These are phyloP conservation scores for Willisornis vidua DNA, from an alignment of 2,113 vertebrate species.

Conservation along the genomic window DNA sequence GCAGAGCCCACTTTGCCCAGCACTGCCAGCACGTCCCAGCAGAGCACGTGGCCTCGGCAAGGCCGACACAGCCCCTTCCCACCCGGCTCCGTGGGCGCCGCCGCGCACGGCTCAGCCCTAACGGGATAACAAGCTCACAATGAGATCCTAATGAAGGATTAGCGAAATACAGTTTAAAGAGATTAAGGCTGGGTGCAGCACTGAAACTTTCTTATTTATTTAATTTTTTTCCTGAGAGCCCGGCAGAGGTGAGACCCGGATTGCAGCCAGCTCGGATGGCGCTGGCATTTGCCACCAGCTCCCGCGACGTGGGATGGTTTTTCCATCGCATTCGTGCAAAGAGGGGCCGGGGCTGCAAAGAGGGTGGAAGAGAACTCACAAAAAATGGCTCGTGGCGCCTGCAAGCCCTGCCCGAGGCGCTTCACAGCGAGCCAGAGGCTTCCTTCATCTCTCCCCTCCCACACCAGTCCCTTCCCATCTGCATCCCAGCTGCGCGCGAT, in stretches of 20 bases:
- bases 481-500: not conserved
- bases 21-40: rapidly evolving
- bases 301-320: rapidly evolving
- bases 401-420: not conserved
- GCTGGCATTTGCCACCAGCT: rapidly evolving
- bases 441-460: not conserved
- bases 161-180: constrained; percentile 11
- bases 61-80: not conserved
- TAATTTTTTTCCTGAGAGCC: not conserved
- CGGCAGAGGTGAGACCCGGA: not conserved
- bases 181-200: constrained; percentile 36
- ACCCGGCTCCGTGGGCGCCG: rapidly evolving
- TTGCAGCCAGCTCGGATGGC: not conserved
- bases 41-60: not conserved
- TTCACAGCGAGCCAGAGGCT: not conserved
- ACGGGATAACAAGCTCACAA: constrained; percentile 61
- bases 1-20: not conserved
- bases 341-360: not conserved
- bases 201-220: not conserved
- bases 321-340: rapidly evolving
- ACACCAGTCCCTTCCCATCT: constrained; percentile 18
- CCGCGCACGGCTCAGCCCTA: not conserved
- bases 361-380: not conserved
- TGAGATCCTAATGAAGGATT: constrained; percentile 66
- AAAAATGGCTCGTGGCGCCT: not conserved